Percentiles rank a stretch among this genome's conserved stretches.
Conservation (phyloP, 2,888 invertebrate genomes). For the Tipula vernalis region DNA sequence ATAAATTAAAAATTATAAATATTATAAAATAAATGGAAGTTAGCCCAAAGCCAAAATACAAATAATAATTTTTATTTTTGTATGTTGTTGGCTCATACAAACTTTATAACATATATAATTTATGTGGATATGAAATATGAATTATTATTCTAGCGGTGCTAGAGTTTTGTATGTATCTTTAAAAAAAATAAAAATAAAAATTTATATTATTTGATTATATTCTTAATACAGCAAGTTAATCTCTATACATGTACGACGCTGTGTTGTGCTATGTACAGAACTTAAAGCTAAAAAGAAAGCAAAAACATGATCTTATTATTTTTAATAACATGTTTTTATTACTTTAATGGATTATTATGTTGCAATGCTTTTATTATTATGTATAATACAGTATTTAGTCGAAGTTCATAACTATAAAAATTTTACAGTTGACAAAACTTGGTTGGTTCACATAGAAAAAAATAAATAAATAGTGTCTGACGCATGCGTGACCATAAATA, state of each 20-base stretch:
- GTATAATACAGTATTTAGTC: background rate
- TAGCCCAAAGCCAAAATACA: background rate
- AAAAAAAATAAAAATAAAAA: too few relatives aligned
- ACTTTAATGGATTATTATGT: background rate
- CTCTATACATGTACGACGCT: background rate
- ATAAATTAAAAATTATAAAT: background rate
- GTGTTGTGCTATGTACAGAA: background rate
- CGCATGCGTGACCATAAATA: background rate
- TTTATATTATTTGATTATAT: background rate
- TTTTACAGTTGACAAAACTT: background rate
- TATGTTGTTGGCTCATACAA: background rate
- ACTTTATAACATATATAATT: background rate
- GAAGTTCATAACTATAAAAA: background rate
- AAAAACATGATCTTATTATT: slow-evolving; percentile 4
- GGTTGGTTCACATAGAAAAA: background rate
- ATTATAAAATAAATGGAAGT: background rate
- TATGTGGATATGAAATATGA: background rate
- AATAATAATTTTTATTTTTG: background rate
- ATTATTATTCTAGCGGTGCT: slow-evolving; percentile 4
- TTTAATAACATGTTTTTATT: background rate
- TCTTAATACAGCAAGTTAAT: background rate
- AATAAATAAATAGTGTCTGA: background rate
- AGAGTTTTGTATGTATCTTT: background rate
- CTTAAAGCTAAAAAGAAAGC: background rate
- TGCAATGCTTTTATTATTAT: background rate